phyloP scores from a whole-genome alignment of 1,140 invertebrate species.

The Drosophila hydei region DNA sequence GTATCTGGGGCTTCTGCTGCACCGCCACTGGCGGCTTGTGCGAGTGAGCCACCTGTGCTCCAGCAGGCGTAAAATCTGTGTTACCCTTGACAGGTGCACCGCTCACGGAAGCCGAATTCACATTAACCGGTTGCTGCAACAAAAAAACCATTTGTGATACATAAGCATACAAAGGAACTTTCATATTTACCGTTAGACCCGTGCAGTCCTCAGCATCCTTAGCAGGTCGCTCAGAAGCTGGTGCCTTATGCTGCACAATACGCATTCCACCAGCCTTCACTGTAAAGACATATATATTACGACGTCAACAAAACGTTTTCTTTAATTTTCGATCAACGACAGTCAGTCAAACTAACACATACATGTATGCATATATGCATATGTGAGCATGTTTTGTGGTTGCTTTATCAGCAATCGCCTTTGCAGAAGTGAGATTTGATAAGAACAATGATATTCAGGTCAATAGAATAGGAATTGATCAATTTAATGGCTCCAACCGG shows the following conservation, averaged over 20 bases:
- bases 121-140: constrained; percentile 84
- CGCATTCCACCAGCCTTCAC: constrained; percentile 96
- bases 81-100: constrained; percentile 92
- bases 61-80: constrained; percentile 94
- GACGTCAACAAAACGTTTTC: constrained; percentile 57
- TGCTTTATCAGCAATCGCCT: constrained; percentile 51
- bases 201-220: constrained; percentile 85
- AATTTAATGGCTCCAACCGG: constrained; percentile 29
- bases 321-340: constrained; percentile 33
- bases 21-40: constrained; percentile 89
- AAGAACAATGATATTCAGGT: constrained; percentile 39
- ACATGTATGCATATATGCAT: neutral
- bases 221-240: constrained; percentile 86
- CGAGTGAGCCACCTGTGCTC: constrained; percentile 91
- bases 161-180: constrained; percentile 59
- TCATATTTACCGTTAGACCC: constrained; percentile 72
- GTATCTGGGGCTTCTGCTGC: constrained; percentile 85
- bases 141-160: constrained; percentile 1
- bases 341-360: constrained; percentile 27
- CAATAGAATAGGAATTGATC: constrained; percentile 32
- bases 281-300: constrained; percentile 84
- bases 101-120: constrained; percentile 90
- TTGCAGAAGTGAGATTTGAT: constrained; percentile 54
- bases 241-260: constrained; percentile 93
- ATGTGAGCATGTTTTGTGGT: neutral